Evolutionary conservation across 2,888 invertebrate species (phyloP).

Genomic region (Ennomos quercinarius): DNA sequence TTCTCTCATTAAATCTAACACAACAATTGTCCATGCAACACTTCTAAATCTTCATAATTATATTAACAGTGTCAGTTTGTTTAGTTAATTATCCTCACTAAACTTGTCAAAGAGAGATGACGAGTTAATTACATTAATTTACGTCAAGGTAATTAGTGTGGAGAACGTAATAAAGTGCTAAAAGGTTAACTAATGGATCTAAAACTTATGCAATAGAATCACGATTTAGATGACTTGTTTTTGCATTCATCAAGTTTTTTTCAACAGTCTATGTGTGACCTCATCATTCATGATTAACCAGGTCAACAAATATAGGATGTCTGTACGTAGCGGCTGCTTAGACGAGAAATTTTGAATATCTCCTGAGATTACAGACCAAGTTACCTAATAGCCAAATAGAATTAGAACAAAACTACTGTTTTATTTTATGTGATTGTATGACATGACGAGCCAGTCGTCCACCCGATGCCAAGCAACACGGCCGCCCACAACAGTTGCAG

Average conservation of each 20-base stretch:
- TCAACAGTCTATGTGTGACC: slow-evolving; percentile 14
- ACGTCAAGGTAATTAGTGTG: slow-evolving; percentile 29
- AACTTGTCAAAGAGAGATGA: slow-evolving; percentile 20
- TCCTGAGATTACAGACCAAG: too few species aligned
- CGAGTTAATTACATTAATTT: slow-evolving; percentile 37
- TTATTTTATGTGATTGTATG: too few species aligned
- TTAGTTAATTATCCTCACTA: slow-evolving; percentile 14
- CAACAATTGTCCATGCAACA: slow-evolving; percentile 1
- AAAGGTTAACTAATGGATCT: slow-evolving; percentile 39
- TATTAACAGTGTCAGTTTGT: not conserved
- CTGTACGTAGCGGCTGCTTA: too few species aligned
- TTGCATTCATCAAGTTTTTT: slow-evolving; percentile 16
- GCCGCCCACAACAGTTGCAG: too few species aligned
- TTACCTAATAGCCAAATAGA: too few species aligned
- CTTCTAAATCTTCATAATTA: too few species aligned
- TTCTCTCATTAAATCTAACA: too few species aligned
- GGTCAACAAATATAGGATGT: not conserved
- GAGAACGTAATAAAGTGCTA: slow-evolving; percentile 31
- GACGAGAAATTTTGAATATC: too few species aligned
- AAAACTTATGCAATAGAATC: slow-evolving; percentile 29
- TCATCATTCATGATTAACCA: slow-evolving; percentile 7
- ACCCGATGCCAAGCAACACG: too few species aligned
- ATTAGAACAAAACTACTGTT: too few species aligned
- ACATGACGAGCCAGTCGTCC: too few species aligned
- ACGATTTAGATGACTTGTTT: slow-evolving; percentile 23